Conservation (phyloP, 2,797 vertebrate genomes). For the Platyrinchus mystaceus region DNA sequence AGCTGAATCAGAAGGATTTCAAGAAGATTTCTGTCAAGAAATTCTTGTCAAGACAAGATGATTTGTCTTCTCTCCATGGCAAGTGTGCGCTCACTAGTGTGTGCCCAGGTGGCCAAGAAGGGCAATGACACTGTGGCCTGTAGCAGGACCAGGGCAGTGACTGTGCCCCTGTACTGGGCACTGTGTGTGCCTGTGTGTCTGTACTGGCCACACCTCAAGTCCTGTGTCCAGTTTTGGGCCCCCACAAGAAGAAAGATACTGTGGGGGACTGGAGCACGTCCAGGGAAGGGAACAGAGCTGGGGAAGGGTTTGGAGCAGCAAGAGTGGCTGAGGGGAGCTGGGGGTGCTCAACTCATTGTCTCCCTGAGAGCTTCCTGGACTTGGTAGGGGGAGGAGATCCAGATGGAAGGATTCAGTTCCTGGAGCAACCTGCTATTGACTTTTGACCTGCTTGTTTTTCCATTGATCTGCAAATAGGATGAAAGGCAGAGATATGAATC, state of each 20-base stretch:
- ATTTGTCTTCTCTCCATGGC: neutral
- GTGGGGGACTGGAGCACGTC: neutral
- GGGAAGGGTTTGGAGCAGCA: neutral
- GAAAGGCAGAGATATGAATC: neutral
- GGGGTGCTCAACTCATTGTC: neutral
- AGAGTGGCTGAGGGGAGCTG: neutral
- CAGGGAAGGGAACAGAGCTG: neutral
- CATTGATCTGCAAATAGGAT: slow-evolving; percentile 35
- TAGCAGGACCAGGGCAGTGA: neutral
- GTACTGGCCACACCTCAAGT: neutral
- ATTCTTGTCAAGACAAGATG: neutral
- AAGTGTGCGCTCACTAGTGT: rapidly evolving
- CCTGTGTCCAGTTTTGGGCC: neutral
- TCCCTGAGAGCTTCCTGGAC: neutral
- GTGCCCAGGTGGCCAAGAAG: neutral
- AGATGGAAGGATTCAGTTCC: neutral
- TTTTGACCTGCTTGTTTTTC: neutral
- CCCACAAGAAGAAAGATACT: rapidly evolving
- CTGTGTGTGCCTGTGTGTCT: too few relatives aligned
- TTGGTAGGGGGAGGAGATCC: neutral
- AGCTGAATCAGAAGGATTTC: neutral
- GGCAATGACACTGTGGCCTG: neutral
- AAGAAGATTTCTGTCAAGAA: neutral
- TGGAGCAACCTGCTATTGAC: neutral
- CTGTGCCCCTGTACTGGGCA: neutral